Conservation (phyloP, 2,113 vertebrate species). For the Elaphurus davidianus region DNA sequence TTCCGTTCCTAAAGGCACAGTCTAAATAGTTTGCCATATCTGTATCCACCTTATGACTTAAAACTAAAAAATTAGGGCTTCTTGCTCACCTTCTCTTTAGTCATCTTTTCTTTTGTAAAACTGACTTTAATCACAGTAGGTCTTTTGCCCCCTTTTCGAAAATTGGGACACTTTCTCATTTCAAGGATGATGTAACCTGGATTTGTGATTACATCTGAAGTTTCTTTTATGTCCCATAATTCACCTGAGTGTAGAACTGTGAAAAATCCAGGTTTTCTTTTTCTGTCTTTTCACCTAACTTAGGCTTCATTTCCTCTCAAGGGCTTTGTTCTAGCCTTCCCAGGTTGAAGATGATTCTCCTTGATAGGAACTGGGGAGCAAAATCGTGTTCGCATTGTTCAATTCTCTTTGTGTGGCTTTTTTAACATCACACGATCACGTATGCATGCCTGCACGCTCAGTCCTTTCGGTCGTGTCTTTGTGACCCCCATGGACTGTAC, state of each 20-base stretch:
- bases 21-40: not conserved
- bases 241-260: not conserved
- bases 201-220: not conserved
- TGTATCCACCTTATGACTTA: not conserved
- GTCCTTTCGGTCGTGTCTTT: not conserved
- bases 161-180: not conserved
- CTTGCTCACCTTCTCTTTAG: not conserved
- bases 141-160: not conserved
- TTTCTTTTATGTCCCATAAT: not conserved
- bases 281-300: not conserved
- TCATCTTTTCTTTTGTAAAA: constrained; percentile 1
- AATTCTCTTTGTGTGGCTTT: not conserved
- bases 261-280: constrained; percentile 22
- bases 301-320: not conserved
- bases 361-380: not conserved
- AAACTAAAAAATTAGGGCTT: not conserved
- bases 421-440: not conserved
- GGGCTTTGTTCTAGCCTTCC: not conserved
- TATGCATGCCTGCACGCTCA: not conserved
- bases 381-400: not conserved
- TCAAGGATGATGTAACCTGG: not conserved
- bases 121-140: not conserved
- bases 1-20: not conserved
- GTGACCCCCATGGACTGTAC: not conserved
- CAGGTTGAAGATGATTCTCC: not conserved